These are phyloP conservation scores for Sitodiplosis mosellana DNA, from an alignment of 1,140 invertebrate genomes.

Conservation along the genomic window DNA sequence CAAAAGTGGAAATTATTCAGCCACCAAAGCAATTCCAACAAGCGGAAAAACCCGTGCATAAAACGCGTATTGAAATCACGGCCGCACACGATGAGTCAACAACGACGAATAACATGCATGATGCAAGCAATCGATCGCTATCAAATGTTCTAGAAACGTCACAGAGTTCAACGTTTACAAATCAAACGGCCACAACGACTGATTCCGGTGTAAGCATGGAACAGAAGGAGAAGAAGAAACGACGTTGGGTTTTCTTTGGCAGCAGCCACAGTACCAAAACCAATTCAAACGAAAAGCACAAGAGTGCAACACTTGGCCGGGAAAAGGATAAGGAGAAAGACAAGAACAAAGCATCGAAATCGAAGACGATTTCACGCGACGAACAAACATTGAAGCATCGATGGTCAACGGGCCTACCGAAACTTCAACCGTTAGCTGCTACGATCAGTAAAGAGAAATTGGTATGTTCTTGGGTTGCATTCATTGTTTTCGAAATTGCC, in stretches of 20 bases:
- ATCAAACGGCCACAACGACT: not conserved
- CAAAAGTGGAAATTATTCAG: too few species aligned
- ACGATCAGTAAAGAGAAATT: conserved; percentile 56
- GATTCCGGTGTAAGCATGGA: not conserved
- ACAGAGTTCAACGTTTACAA: not conserved
- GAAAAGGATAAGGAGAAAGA: conserved; percentile 31
- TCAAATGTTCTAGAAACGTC: not conserved
- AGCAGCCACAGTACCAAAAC: conserved; percentile 31
- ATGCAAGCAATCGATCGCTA: not conserved
- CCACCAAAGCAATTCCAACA: too few species aligned
- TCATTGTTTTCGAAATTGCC: conserved; percentile 2
- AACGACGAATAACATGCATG: not conserved
- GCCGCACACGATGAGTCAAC: not conserved
- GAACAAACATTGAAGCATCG: conserved; percentile 32
- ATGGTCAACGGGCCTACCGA: conserved; percentile 44
- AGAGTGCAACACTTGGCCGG: conserved; percentile 41
- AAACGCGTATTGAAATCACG: not conserved
- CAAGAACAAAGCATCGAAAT: conserved; percentile 5
- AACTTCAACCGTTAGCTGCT: conserved; percentile 44
- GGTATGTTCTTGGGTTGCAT: conserved; percentile 31
- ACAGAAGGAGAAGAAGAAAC: conserved; percentile 36
- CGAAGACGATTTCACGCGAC: conserved; percentile 26
- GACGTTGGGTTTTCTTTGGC: conserved; percentile 41
- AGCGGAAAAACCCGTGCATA: not conserved
- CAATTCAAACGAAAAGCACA: conserved; percentile 25